These are phyloP conservation scores for Chrysopa pallens DNA, from an alignment of 1,140 invertebrate species.

Conservation along the genomic window DNA sequence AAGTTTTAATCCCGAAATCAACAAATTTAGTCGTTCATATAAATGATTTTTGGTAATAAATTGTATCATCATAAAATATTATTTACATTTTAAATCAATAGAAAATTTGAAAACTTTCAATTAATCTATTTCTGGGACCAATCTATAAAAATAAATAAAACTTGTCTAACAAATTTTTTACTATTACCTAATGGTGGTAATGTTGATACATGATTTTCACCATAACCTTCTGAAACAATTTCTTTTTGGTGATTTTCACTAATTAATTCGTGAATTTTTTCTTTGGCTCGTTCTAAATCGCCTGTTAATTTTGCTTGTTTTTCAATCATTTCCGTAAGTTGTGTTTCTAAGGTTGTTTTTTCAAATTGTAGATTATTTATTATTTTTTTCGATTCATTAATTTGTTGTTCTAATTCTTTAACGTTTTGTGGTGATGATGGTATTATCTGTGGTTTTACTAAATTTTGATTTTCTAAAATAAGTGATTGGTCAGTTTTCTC, in stretches of 20 bases:
- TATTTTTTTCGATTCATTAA: conserved; percentile 23
- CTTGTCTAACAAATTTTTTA: too few relatives aligned
- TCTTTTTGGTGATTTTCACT: conserved; percentile 31
- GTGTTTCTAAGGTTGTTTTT: conserved; percentile 31
- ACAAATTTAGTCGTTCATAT: too few relatives aligned
- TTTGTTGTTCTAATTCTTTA: conserved; percentile 10
- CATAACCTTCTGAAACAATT: conserved; percentile 43
- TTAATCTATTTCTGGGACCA: too few relatives aligned
- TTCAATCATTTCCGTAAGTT: conserved; percentile 30
- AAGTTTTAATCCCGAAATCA: too few relatives aligned
- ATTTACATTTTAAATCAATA: too few relatives aligned
- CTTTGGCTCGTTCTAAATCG: conserved; percentile 31
- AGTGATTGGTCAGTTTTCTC: conserved; percentile 5
- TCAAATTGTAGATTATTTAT: conserved; percentile 30
- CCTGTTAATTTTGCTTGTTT: conserved; percentile 30
- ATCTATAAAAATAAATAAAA: too few relatives aligned
- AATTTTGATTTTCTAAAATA: not conserved
- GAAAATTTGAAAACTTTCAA: too few relatives aligned
- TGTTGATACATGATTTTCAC: conserved; percentile 22
- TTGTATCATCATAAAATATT: too few relatives aligned
- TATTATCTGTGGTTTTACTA: conserved; percentile 8
- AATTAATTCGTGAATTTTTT: conserved; percentile 35
- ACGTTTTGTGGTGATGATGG: conserved; percentile 14
- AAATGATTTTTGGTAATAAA: too few relatives aligned
- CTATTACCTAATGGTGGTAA: not conserved